Evolutionary conservation across 1,140 invertebrate genomes (phyloP), one percentile per base, ranked within the genome.

Genomic region (Pseudomyrmex gracilis): DNA sequence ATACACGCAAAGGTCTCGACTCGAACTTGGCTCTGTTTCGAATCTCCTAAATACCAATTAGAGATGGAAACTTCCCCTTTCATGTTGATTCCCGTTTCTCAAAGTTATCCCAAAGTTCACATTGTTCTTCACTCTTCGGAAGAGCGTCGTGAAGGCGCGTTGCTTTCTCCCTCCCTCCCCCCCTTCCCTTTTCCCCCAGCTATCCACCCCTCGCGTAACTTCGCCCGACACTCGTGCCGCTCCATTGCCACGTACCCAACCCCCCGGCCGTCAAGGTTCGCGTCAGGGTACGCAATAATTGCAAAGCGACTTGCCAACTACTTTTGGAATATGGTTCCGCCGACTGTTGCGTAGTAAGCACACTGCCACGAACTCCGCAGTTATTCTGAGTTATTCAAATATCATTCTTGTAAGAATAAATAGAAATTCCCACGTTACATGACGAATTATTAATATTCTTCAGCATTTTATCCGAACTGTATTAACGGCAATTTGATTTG

Each of bases 21-120:
- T 58, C 87, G 10, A 70, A 88, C 83, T 90, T 89, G 88, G 89
- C 87, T 92, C 88, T 90, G 92, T 92, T 92, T 92, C 90, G 89
- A 89, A 93, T 93, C 93, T 93, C 88, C 93, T 93, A 94, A 94
- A 94, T 94, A 93, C 92, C 92, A 93, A 94, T 94, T 94, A 94
- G 91, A 90, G 91, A 92, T 90, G 90, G 90, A 93, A 94, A 94
- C 91, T 93, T 93, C 91, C 88, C 90, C 92, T 93, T 93, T 94
- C 93, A 93, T 93, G 93, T 94, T 93, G 93, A 94, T 93, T 93
- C 90, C 90, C 86, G 83, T 84, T 91, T 84, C 71, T 66, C 82
- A 78, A 89, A 93, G 93, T 93, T 93, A 93, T 93, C 93, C 89
- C 91, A 84, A 92, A 94, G 92, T 93, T 94, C 85, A 92, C 91